Base-by-base conservation (phyloP, 2,113 vertebrate genomes). In the Perca fluviatilis region DNA sequence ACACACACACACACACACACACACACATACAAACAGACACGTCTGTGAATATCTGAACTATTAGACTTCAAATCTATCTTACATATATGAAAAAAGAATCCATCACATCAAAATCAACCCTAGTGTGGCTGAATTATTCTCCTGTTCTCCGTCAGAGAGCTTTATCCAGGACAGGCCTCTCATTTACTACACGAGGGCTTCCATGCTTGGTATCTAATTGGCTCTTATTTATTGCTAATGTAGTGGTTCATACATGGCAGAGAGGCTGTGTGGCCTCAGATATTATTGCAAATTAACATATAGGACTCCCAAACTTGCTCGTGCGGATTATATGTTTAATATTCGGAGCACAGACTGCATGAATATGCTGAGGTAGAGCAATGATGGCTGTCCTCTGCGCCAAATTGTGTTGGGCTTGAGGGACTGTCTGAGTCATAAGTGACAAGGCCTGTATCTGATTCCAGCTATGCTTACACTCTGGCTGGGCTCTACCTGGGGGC, bases 381-480 rank as follows among this genome's bases (percentile, higher is more conserved):
- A 78, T 77, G 77, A 77, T 81, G 62, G 85, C 86, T 82, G 76
- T 91, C 90, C 84, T 89, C 82, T 68, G 67, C 27, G 76, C 82
- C 89, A 91, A 89, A 93, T 89, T 90, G 88, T 80, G 89, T 85
- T 91, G 86, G 85, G 82, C 88, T 86, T 92, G 80, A 91, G 92
- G 90, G 89, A 90, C 87, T 47, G 79, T 86, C 84, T 92, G 91
- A 91, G 85, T 90, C 89, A 92, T 87, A 82, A 69, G 71, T 90
- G 89, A 91, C 90, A 82, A 79, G 85, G 78, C 76, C 70, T 56
- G 69, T 43, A 66, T 89, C 69, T 88, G 87, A 89, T 91, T 91
- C 81, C 84, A 84, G 82, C 84, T 77, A 56, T 79, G 79, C 79
- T 80, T 70, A 85, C 79, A 79, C 74, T 85, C 69, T 15, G 60